Base-by-base conservation (phyloP, 2,113 vertebrate genomes). In the Mohoua ochrocephala region DNA sequence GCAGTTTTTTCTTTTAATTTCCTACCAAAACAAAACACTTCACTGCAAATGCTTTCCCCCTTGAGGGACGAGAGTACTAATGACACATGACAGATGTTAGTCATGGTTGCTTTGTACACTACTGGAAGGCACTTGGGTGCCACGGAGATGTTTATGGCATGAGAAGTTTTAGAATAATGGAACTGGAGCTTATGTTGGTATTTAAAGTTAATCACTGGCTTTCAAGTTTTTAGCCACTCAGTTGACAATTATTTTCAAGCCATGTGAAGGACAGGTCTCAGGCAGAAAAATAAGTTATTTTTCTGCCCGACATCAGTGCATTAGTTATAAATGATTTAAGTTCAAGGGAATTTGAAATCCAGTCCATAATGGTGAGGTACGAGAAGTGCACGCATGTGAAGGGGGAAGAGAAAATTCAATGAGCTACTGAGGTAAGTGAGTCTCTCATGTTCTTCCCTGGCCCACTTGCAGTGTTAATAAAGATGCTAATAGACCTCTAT, bases 71-170 rank as follows among this genome's bases (percentile, higher is more conserved):
- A 91, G 59, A 94, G 61, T 69, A 76, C 75, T 94, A 97, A 97
- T 89, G 93, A 89, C 81, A 89, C 47, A 60, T 84, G 96, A 91
- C 84, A 94, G 84, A 96, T 95, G 84, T 95, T 96, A 96, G 93
- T 92, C 78, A 76, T 87, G 87, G 95, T 87, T 45, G 23, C 70
- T 94, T 93, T 3, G 4, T 91, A 50, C 35, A 35, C 61, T 75
- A 73, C 81, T 85, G 69, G 87, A 94, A 95, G 93, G 81, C 78
- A 83, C 57, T 87, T 95, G 53, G 57, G 79, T 84, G 41, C 89
- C 85, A 69, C 7, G 0, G 81, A 84, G 59, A 91, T 89, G 74
- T 87, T 95, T 87, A 82, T 87, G 56, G 70, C 41, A 61, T 77
- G 47, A 76, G 81, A 92, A 93, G 57, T 87, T 94, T 89, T 64